These are phyloP conservation scores for Poeciliopsis retropinna DNA, from an alignment of 2,113 vertebrate genomes.

Conservation along the genomic window DNA sequence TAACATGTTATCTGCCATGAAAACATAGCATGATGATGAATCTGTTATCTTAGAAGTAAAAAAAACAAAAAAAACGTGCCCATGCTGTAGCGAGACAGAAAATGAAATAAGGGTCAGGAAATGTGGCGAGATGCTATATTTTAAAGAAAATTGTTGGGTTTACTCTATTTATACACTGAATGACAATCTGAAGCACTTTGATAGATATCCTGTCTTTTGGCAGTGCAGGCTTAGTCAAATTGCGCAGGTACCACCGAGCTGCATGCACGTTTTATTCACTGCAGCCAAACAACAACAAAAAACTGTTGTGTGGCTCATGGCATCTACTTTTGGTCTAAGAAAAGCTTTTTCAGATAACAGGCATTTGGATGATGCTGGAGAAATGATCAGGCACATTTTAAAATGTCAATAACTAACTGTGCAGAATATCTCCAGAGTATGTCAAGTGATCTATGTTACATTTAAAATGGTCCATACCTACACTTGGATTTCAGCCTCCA, in stretches of 20 bases:
- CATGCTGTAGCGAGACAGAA: neutral
- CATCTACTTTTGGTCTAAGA: neutral
- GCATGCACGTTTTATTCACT: neutral
- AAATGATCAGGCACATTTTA: neutral
- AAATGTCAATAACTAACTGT: neutral
- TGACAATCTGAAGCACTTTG: neutral
- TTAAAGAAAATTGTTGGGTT: too few species aligned
- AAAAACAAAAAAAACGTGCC: neutral
- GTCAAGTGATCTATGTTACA: neutral
- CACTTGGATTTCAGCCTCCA: constrained; percentile 83
- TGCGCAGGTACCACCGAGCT: neutral
- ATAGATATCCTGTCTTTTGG: neutral
- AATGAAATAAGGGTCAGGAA: neutral
- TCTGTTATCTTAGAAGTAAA: neutral
- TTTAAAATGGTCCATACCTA: constrained; percentile 52
- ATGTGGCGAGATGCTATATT: neutral
- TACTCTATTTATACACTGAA: neutral
- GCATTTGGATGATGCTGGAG: neutral
- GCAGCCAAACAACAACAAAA: neutral
- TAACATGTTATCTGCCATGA: neutral
- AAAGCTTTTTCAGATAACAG: neutral
- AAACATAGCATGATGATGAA: neutral
- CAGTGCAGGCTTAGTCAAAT: neutral
- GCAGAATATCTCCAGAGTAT: neutral
- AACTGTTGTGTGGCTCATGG: neutral